Base-by-base conservation (phyloP, 1,140 invertebrate genomes). In the Uloborus diversus region DNA sequence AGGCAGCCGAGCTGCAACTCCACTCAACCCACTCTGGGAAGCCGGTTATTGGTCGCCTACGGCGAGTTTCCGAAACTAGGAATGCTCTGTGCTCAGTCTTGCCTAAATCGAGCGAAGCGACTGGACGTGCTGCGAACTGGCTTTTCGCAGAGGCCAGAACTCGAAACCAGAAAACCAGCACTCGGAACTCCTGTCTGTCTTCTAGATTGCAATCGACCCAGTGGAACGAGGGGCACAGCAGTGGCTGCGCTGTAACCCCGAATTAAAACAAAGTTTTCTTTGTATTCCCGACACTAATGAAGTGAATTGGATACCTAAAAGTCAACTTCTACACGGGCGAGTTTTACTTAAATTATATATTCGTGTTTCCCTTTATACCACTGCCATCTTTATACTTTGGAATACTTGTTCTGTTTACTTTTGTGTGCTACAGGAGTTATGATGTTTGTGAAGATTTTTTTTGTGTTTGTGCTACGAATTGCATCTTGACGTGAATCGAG, bases 41-140 rank as follows among this genome's bases (percentile, higher is more conserved):
- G 62, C 23, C 32, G 62, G 28, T 66, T 57, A 78, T 78, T 78
- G 73, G 73, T 49, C 62, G 73, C 73, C 73, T 66, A 78, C 73
- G 61, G 73, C 73, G 9, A n/a, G 51, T 20, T 28, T 23, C 73
- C 7, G 64, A 49, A 42, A 49, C 35, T 2, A 56, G 62, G 73
- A 78, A 78, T 78, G 62, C 33, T 57, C 42, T 17, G 27, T 17
- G 9, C 49, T 27, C 47, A 53, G 61, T 28, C 57, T 14, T 11
- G 61, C 33, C 13, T 61, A 78, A 49, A 78, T 7, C 57, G 17
- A 56, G 25, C 53, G 57, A 32, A 75, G 59, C 71, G 53, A 35
- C 59, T 75, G 56, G 47, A 33, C n/a, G 71, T 30, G 35, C 20
- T 7, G 25, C 51, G 11, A 75, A 75, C 56, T 27, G 27, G 57